A percentile compares a stretch with the other conserved stretches of the same genome.
Conservation (phyloP, 2,113 vertebrate genomes). For the Plecturocebus donacophilus region DNA sequence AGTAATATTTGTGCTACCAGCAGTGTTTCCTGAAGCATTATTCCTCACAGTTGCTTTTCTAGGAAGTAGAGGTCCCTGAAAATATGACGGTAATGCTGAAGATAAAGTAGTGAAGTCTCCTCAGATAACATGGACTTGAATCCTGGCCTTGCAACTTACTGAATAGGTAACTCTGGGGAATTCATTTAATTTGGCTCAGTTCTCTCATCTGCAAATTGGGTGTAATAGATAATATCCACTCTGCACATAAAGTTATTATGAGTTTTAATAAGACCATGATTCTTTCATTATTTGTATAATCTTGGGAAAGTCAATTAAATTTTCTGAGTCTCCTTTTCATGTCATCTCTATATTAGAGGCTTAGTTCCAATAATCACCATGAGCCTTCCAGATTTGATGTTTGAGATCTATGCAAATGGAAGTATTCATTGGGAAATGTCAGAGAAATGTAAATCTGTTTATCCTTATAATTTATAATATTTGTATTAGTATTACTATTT, state of each 20-base stretch:
- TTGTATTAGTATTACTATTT: not conserved
- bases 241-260: not conserved
- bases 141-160: not conserved
- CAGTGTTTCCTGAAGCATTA: not conserved
- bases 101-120: not conserved
- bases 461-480: not conserved
- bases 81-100: not conserved
- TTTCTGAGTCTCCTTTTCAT: not conserved
- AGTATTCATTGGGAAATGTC: not conserved
- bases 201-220: not conserved
- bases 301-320: not conserved
- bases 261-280: not conserved
- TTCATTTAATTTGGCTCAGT: not conserved
- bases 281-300: constrained; percentile 12
- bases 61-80: not conserved
- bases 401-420: not conserved
- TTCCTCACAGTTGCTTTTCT: not conserved
- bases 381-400: not conserved
- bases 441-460: constrained; percentile 10
- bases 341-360: not conserved
- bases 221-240: not conserved
- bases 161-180: not conserved
- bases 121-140: not conserved
- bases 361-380: not conserved
- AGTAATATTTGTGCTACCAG: no score